Conservation (phyloP, 2,113 vertebrate species). For the Spheniscus mendiculus region DNA sequence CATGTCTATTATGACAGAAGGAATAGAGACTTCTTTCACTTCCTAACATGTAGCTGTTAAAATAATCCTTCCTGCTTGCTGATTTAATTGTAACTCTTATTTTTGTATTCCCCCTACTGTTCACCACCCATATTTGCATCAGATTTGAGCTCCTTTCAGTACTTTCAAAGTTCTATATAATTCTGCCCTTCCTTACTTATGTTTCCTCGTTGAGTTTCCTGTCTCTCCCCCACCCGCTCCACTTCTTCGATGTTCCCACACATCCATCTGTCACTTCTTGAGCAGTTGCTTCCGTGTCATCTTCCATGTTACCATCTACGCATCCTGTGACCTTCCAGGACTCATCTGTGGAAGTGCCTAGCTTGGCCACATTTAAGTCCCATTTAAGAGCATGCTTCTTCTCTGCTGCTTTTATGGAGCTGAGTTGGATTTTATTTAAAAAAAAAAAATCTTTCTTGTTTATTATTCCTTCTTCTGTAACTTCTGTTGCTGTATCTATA, state of each 20-base stretch:
- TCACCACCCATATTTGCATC: slow-evolving; percentile 51
- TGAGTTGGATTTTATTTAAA: background rate
- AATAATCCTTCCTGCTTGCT: slow-evolving; percentile 59
- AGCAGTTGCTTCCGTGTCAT: slow-evolving; percentile 45
- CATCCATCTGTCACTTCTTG: slow-evolving; percentile 57
- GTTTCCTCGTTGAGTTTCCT: slow-evolving; percentile 40
- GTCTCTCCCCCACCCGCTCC: slow-evolving; percentile 51
- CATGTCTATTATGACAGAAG: slow-evolving; percentile 55
- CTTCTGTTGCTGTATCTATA: background rate
- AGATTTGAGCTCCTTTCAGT: slow-evolving; percentile 42
- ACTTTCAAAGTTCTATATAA: slow-evolving; percentile 41
- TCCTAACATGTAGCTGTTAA: slow-evolving; percentile 45
- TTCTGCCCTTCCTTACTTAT: slow-evolving; percentile 56
- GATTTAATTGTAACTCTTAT: slow-evolving; percentile 66
- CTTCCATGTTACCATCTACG: background rate
- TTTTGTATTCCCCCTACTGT: slow-evolving; percentile 61
- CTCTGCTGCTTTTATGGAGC: background rate
- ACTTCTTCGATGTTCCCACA: slow-evolving; percentile 59
- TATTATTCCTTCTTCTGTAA: slow-evolving; percentile 6
- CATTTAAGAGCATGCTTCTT: background rate
- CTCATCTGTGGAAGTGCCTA: background rate
- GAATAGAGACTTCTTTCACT: slow-evolving; percentile 40
- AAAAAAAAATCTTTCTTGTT: background rate
- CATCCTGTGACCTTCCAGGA: background rate
- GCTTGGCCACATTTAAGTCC: background rate